These are phyloP conservation scores for Heliconius nattereri DNA, from an alignment of 1,140 invertebrate species.

Conservation along the genomic window DNA sequence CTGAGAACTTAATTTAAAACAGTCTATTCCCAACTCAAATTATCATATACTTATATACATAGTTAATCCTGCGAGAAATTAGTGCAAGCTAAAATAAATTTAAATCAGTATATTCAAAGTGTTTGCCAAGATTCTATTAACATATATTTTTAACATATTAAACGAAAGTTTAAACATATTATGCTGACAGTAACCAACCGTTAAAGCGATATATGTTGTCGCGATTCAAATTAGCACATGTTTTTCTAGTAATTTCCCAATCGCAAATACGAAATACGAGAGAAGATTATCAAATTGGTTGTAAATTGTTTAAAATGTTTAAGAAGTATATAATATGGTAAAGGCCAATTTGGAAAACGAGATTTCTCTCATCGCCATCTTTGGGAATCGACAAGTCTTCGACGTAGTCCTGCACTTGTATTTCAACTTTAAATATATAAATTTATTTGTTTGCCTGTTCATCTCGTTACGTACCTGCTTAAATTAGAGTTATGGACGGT, in stretches of 20 bases:
- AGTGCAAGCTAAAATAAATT: background rate
- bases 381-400: constrained; percentile 49
- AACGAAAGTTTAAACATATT: background rate
- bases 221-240: constrained; percentile 17
- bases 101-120: background rate
- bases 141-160: background rate
- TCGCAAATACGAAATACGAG: constrained; percentile 16
- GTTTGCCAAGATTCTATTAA: background rate
- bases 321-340: constrained; percentile 38
- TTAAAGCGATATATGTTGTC: constrained; percentile 17
- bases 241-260: constrained; percentile 28
- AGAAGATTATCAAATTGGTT: constrained; percentile 38
- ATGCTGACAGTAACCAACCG: background rate
- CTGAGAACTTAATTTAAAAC: too few relatives aligned
- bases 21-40: too few relatives aligned
- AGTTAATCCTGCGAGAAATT: background rate
- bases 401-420: constrained; percentile 40
- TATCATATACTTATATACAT: background rate
- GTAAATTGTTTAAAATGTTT: constrained; percentile 33
- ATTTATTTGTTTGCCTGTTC: constrained; percentile 45
- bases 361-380: constrained; percentile 63
- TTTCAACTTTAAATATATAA: constrained; percentile 42
- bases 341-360: constrained; percentile 57
- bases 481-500: constrained; percentile 41
- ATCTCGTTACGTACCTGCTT: constrained; percentile 28